Evolutionary conservation across 2,113 vertebrate species (phyloP), one percentile per base, ranked within the genome.

Genomic region (Camelus bactrianus): DNA sequence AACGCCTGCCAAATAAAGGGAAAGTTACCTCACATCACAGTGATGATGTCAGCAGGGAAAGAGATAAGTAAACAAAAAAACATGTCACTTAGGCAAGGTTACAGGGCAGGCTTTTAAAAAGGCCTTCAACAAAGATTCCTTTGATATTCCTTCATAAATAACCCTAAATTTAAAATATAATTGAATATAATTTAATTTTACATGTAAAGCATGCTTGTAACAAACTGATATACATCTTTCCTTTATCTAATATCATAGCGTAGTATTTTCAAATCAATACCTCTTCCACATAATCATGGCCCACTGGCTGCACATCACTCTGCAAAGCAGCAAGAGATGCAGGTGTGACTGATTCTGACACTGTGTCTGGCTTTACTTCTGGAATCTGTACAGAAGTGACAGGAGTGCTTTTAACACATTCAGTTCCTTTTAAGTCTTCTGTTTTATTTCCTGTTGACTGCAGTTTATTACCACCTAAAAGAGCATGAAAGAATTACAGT

Each of bases 221-320:
- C 15, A 84, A 72, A 80, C 15, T 77, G 62, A 64, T 30, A 52
- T 5, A 81, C 2, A 38, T 93, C 42, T 60, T 69, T 64, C 89
- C 52, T 77, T 50, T 65, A 81, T 60, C 54, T 64, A 76, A 35
- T 86, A 72, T 88, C n/a, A 81, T 9, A 75, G 82, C 32, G 38
- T 9, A 3, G 67, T 76, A 79, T 81, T 96, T 62, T 94, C 14
- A 82, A 62, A 96, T 89, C 64, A 97, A n/a, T 98, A 99, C 99
- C 99, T 99, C 99, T 79, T 99, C 99, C 56, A 99, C 99, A 94
- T 99, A 99, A 97, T 99, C 99, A 90, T 99, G 99, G 30, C 99
- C 99, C 3, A 99, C 99, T 32, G 99, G 99, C 82, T 99, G 99
- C 32, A 99, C 99, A n/a, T 99, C 99, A 86, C 99, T 99, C 98